Conservation (phyloP, 1,140 invertebrate species). For the Drosophila yakuba region DNA sequence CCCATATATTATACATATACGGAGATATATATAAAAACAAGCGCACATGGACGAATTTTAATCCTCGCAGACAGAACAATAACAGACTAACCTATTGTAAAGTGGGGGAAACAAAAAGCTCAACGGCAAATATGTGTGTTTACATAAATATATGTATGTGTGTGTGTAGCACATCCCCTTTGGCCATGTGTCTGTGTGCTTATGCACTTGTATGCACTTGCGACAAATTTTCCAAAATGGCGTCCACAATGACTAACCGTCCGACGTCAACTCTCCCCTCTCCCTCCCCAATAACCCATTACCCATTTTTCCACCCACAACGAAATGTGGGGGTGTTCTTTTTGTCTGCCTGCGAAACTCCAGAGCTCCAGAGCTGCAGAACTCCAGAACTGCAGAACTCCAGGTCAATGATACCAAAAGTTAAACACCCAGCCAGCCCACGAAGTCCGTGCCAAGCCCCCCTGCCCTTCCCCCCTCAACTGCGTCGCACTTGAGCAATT, state of each 20-base stretch:
- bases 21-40: not conserved
- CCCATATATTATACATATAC: constrained; percentile 2
- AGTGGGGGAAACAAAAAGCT: constrained; percentile 64
- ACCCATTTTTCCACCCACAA: constrained; percentile 1
- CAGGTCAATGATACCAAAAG: constrained; percentile 83
- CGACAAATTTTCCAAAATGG: constrained; percentile 76
- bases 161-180: constrained; percentile 16
- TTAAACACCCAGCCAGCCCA: constrained; percentile 68
- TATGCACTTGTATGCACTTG: constrained; percentile 35
- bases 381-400: constrained; percentile 33
- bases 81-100: constrained; percentile 83
- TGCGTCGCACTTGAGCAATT: constrained; percentile 79
- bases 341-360: constrained; percentile 56
- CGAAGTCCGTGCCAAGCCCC: not conserved
- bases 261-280: constrained; percentile 6
- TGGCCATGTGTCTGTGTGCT: constrained; percentile 11
- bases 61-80: constrained; percentile 64
- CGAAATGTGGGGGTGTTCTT: constrained; percentile 24
- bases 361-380: constrained; percentile 37
- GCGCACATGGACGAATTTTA: constrained; percentile 17
- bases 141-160: constrained; percentile 15
- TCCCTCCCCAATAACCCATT: no score
- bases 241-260: constrained; percentile 59
- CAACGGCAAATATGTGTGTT: constrained; percentile 30
- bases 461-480: constrained; percentile 33